These are phyloP conservation scores for Erythrocercus mccallii DNA, from an alignment of 2,113 vertebrate species.

Conservation along the genomic window DNA sequence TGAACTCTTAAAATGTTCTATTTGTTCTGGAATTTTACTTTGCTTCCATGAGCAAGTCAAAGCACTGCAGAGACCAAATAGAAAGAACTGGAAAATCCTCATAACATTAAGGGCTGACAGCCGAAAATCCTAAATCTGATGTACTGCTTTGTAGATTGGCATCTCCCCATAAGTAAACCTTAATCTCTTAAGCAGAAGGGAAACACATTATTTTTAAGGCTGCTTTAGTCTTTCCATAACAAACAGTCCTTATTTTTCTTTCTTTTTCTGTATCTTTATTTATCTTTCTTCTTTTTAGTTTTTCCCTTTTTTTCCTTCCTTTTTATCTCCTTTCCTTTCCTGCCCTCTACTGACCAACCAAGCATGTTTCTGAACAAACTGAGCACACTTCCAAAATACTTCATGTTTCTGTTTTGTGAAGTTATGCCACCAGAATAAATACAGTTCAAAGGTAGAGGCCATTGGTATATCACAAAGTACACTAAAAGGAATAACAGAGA, in stretches of 20 bases:
- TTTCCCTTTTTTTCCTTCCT: accelerated
- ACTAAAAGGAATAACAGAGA: not conserved
- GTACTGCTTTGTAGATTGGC: not conserved
- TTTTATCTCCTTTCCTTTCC: not conserved
- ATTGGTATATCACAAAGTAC: not conserved
- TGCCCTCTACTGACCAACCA: slow-evolving; percentile 49
- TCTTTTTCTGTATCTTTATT: not conserved
- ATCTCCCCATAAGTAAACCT: not conserved
- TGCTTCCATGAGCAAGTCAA: not conserved
- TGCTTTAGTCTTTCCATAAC: not conserved
- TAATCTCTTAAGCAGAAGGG: not conserved
- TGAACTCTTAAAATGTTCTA: not conserved
- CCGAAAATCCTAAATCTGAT: not conserved
- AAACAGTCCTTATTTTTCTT: not conserved
- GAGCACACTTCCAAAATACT: not conserved
- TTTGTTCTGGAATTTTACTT: not conserved
- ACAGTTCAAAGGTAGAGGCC: not conserved
- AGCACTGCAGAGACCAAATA: not conserved
- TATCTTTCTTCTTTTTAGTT: not conserved
- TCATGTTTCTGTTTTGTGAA: not conserved
- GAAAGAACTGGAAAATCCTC: not conserved
- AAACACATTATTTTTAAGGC: not conserved
- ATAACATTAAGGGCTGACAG: not conserved
- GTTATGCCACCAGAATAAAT: not conserved
- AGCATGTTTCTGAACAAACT: not conserved